Percentiles rank a stretch among this genome's conserved stretches.
Evolutionary conservation across 1,140 invertebrate genomes (phyloP).

Genomic region (Oncopodura yosiiana): DNA sequence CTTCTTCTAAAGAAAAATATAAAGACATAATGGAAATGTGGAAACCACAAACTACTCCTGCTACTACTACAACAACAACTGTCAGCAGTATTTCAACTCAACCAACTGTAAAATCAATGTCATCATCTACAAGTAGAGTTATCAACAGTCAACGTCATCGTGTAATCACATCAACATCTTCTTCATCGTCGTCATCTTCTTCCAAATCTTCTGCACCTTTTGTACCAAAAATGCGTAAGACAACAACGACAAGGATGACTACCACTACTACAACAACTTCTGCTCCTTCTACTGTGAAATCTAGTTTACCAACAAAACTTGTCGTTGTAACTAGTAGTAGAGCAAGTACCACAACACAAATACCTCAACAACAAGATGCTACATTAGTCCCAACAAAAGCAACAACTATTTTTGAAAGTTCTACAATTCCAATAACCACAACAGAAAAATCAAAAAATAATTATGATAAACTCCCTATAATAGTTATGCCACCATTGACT

Average conservation of each 20-base stretch:
- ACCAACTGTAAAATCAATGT: background rate
- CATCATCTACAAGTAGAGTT: background rate
- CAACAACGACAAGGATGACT: slow-evolving; percentile 1
- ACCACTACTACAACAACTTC: slow-evolving; percentile 4
- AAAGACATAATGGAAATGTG: too few relatives aligned
- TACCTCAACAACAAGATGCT: too few relatives aligned
- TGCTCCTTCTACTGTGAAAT: background rate
- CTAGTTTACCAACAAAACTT: background rate
- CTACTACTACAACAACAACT: background rate
- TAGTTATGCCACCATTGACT: background rate
- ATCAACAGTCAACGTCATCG: background rate
- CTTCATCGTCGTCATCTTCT: background rate
- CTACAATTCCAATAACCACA: too few relatives aligned
- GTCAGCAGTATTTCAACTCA: background rate
- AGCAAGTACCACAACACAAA: too few relatives aligned
- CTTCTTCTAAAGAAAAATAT: too few relatives aligned
- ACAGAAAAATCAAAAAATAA: too few relatives aligned
- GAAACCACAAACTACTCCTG: background rate
- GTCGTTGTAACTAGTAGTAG: too few relatives aligned
- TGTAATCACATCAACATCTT: too few relatives aligned
- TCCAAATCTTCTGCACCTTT: background rate
- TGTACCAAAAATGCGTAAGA: background rate
- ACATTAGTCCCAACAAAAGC: too few relatives aligned
- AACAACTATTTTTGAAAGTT: too few relatives aligned
- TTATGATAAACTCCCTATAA: too few relatives aligned